phyloP scores from a whole-genome alignment of 1,140 invertebrate genomes.

The Idris sp. region DNA sequence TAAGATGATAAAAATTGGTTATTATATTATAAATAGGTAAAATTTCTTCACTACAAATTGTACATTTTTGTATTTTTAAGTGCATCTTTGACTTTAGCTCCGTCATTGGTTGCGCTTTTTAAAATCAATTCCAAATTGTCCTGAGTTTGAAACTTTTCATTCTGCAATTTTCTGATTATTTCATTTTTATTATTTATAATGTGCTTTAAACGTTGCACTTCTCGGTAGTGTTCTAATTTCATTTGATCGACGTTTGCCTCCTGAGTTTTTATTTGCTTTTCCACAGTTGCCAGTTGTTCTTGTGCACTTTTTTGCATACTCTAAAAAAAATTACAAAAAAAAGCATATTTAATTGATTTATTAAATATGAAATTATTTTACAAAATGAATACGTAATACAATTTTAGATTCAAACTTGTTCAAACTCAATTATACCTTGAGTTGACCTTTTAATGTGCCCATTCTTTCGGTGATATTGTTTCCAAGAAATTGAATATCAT shows the following conservation, averaged over 20 bases:
- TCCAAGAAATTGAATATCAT: constrained; percentile 77
- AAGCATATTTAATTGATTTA: too few relatives aligned
- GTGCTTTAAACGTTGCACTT: constrained; percentile 76
- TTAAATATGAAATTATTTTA: too few relatives aligned
- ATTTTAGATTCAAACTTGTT: too few relatives aligned
- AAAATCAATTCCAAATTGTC: constrained; percentile 75
- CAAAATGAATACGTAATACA: too few relatives aligned
- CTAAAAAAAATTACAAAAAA: constrained; percentile 71
- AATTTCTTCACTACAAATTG: not conserved
- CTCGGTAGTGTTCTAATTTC: constrained; percentile 77
- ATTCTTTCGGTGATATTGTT: constrained; percentile 77
- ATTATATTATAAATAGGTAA: too few relatives aligned
- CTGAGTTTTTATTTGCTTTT: constrained; percentile 79
- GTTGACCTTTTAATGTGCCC: constrained; percentile 77
- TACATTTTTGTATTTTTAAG: constrained; percentile 61
- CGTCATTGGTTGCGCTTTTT: constrained; percentile 69
- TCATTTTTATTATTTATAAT: constrained; percentile 77
- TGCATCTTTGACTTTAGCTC: constrained; percentile 68
- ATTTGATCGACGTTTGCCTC: constrained; percentile 75
- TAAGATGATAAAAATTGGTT: too few relatives aligned
- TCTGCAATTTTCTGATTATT: constrained; percentile 73
- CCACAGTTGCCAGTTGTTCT: constrained; percentile 78
- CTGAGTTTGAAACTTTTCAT: constrained; percentile 71
- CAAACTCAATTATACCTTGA: constrained; percentile 73
- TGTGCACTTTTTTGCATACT: constrained; percentile 78